These are phyloP conservation scores for Catharus minimus DNA, from an alignment of 2,113 vertebrate species.

Conservation along the genomic window DNA sequence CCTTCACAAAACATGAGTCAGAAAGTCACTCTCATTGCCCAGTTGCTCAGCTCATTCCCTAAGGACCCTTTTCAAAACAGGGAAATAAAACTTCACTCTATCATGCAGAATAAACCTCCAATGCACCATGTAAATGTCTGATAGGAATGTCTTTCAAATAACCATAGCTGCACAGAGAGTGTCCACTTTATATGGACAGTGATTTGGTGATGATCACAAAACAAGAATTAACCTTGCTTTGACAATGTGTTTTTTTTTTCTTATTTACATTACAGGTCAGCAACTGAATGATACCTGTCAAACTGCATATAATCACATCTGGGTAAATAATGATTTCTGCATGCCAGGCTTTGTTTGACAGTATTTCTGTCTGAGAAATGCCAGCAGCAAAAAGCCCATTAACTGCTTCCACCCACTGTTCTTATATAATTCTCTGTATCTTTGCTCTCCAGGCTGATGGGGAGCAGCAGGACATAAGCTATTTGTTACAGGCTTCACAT, in stretches of 20 bases:
- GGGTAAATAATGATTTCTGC: constrained; percentile 47
- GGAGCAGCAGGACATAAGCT: not conserved
- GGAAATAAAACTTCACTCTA: not conserved
- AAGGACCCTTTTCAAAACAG: not conserved
- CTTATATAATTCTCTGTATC: constrained; percentile 18
- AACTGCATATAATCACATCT: constrained; percentile 14
- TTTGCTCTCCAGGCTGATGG: not conserved
- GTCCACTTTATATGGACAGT: not conserved
- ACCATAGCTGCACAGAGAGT: not conserved
- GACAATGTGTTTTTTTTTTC: not conserved
- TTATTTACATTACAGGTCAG: constrained; percentile 46
- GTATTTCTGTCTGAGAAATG: constrained; percentile 16
- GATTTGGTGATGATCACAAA: not conserved
- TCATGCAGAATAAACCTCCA: not conserved
- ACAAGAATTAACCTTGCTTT: constrained; percentile 36
- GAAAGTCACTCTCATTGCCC: not conserved
- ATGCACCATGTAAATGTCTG: not conserved
- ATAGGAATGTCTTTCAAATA: constrained; percentile 15
- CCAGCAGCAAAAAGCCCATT: constrained; percentile 36
- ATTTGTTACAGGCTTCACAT: not conserved
- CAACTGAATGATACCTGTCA: constrained; percentile 48
- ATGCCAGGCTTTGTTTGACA: not conserved
- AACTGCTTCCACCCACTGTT: constrained; percentile 26
- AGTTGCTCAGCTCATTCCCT: not conserved
- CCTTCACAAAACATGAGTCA: constrained; percentile 23